Conservation (phyloP, 2,888 invertebrate genomes). For the Catocala fraxini region DNA sequence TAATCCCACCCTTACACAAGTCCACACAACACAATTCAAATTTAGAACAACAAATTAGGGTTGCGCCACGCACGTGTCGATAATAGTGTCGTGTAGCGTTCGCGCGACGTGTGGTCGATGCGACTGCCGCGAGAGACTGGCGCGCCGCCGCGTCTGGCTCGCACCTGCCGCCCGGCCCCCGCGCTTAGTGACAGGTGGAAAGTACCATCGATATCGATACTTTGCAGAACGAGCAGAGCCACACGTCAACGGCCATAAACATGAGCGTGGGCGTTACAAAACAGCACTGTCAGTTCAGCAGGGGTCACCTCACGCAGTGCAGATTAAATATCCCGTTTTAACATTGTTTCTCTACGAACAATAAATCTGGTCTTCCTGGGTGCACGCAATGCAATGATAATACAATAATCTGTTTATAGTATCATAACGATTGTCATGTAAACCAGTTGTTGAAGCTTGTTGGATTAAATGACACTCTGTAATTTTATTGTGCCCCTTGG, state of each 20-base stretch:
- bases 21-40: slow-evolving; percentile 75
- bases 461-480: neutral
- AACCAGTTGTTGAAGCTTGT: neutral
- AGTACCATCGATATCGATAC: slow-evolving; percentile 79
- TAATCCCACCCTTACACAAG: slow-evolving; percentile 64
- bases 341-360: neutral
- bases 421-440: neutral
- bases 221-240: slow-evolving; percentile 20
- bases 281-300: slow-evolving; percentile 18
- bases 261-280: slow-evolving; percentile 25
- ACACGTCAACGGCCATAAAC: slow-evolving; percentile 15
- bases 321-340: slow-evolving; percentile 24
- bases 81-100: slow-evolving; percentile 52
- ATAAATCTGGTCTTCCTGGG: slow-evolving; percentile 8
- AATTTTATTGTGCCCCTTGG: too few species aligned
- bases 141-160: slow-evolving; percentile 83
- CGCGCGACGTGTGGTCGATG: slow-evolving; percentile 75
- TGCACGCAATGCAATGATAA: neutral
- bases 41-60: slow-evolving; percentile 79
- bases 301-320: slow-evolving; percentile 25
- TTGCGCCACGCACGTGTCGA: slow-evolving; percentile 83
- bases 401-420: neutral
- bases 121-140: slow-evolving; percentile 82
- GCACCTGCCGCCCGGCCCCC: slow-evolving; percentile 83
- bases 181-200: slow-evolving; percentile 74